phyloP scores from a whole-genome alignment of 2,797 vertebrate genomes.

The Gymnoscopelus braueri region DNA sequence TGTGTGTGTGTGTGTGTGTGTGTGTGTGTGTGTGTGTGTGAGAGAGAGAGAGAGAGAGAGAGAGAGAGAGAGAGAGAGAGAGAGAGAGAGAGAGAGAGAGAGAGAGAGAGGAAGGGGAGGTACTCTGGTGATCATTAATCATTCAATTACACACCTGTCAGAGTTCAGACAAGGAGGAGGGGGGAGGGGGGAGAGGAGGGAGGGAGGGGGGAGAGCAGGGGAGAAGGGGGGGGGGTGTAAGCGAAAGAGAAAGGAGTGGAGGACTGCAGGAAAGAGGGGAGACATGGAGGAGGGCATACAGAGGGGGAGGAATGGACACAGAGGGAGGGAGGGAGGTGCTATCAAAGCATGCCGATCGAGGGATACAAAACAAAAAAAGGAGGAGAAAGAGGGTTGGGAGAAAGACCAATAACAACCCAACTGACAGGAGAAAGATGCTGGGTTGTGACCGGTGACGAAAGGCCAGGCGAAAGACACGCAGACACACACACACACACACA shows the following conservation, averaged over 20 bases:
- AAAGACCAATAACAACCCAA: conserved; percentile 22
- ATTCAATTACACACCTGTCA: conserved; percentile 88
- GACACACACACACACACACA: conserved; percentile 24
- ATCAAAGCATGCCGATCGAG: not conserved
- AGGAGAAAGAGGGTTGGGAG: conserved; percentile 35
- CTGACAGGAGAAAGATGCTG: conserved; percentile 64
- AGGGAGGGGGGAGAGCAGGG: conserved; percentile 5
- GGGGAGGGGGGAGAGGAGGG: conserved; percentile 16
- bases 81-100: conserved; percentile 12
- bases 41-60: too few species aligned
- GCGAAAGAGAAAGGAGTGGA: conserved; percentile 8
- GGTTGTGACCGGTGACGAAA: conserved; percentile 44
- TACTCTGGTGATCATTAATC: conserved; percentile 78
- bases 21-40: conserved; percentile 29
- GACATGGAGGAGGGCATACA: conserved; percentile 9
- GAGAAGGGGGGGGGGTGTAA: not conserved
- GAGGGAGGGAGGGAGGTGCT: conserved; percentile 23
- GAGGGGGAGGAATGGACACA: conserved; percentile 51
- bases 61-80: not conserved
- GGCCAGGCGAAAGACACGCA: conserved; percentile 52
- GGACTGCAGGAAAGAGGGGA: conserved; percentile 6
- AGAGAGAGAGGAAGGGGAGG: conserved; percentile 32
- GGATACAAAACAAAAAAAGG: not conserved
- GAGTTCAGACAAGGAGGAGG: conserved; percentile 78
- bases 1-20: conserved; percentile 15